phyloP scores from a whole-genome alignment of 2,888 invertebrate species.

The Sarcophaga subvicina region DNA sequence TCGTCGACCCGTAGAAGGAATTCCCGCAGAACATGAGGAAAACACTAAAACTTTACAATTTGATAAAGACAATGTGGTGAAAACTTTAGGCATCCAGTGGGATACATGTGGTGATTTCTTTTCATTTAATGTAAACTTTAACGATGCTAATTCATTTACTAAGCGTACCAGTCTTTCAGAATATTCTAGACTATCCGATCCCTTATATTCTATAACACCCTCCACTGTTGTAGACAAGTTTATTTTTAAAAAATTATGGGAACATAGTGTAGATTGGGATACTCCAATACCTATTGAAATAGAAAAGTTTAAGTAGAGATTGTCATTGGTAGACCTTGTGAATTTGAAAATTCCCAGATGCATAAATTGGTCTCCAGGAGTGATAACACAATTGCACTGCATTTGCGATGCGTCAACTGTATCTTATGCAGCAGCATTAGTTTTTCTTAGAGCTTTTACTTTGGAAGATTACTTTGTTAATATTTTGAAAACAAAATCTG shows the following conservation, averaged over 20 bases:
- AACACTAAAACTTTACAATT: slow-evolving; percentile 18
- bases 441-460: background rate
- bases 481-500: background rate
- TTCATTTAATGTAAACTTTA: slow-evolving; percentile 1
- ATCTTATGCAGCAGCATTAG: background rate
- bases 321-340: background rate
- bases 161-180: background rate
- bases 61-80: too few species aligned
- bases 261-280: too few species aligned
- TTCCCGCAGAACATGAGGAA: slow-evolving; percentile 37
- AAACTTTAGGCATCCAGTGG: too few species aligned
- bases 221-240: slow-evolving; percentile 39
- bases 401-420: slow-evolving; percentile 39
- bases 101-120: too few species aligned
- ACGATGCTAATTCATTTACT: too few species aligned
- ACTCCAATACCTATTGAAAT: too few species aligned
- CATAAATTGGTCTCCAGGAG: background rate
- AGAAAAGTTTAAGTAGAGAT: background rate
- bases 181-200: slow-evolving; percentile 31
- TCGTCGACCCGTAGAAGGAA: slow-evolving; percentile 14
- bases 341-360: slow-evolving; percentile 36
- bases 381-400: slow-evolving; percentile 30
- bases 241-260: slow-evolving; percentile 43
- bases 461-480: background rate
- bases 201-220: slow-evolving; percentile 32